Base-by-base conservation (phyloP, 92 coral and sea anemone genomes). In the Isaurus tuberculatus region DNA sequence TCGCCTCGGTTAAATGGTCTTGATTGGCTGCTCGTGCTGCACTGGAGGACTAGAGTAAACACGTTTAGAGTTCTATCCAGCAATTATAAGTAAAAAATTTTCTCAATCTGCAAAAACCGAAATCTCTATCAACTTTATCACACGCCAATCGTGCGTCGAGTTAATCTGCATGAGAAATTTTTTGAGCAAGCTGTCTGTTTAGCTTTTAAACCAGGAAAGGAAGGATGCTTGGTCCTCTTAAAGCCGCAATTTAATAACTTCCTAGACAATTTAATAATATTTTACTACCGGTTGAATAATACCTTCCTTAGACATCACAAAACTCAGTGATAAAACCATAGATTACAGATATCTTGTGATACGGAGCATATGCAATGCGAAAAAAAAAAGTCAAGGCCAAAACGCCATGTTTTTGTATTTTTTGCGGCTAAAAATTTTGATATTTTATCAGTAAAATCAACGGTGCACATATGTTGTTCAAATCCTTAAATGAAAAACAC, bases 1-100 rank as follows among this genome's bases (percentile, higher is more conserved):
- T 70, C 86, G 53, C 84, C 61, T 3, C 43, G 13, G 61, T 25
- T 70, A 72, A 88, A 46, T 84, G 91, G 33, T 32, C 70, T 58
- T 79, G 88, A 88, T 88, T 88, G 91, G 91, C 42, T 53, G 30
- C 70, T 58, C 30, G 15, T 49, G 36, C 23, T 58, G 53, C 53
- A 42, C 49, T 28, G 44, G 71, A 29, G 53, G 34, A 42, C 49
- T 28, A 46, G 71, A 29, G 91, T 84, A 88, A 88, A 88, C 88
- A 88, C 55, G 51, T 58, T 79, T 48, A 84, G 80, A 79, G 73
- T 79, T 48, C 48, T 42, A 84, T 61, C 55, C 33, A 71, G 61
- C 82, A 64, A 42, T 79, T 15, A 43, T 48, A 79, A 46, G 79
- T 42, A 43, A 70, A 34, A n/a, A 25, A 22, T 75, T 23, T 29